Evolutionary conservation across 1,140 invertebrate species (phyloP).

Genomic region (Subanguina moxae): DNA sequence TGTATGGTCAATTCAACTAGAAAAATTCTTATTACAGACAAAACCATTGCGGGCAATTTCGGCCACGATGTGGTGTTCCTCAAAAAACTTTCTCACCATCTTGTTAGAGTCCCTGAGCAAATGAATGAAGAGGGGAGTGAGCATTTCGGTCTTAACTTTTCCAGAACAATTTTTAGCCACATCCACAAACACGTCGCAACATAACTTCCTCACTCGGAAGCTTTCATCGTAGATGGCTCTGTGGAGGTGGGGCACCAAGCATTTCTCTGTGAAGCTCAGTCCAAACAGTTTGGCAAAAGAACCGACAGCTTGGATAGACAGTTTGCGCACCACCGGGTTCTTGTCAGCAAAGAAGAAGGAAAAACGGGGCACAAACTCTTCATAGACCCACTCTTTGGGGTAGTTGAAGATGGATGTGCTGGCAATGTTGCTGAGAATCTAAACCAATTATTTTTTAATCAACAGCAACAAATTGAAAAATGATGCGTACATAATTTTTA

Average conservation of each 20-base stretch:
- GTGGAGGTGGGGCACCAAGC: constrained; percentile 21
- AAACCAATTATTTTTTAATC: neutral
- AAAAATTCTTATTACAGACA: too few relatives aligned
- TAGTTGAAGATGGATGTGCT: constrained; percentile 19
- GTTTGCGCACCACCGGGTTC: constrained; percentile 4
- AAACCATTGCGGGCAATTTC: too few relatives aligned
- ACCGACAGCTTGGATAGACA: constrained; percentile 9
- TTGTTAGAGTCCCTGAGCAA: constrained; percentile 18
- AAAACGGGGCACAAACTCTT: constrained; percentile 25
- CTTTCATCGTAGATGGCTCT: constrained; percentile 10
- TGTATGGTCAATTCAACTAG: too few relatives aligned
- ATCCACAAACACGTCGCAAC: constrained; percentile 30
- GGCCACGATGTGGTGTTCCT: too few relatives aligned
- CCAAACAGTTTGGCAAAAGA: constrained; percentile 20
- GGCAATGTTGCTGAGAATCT: constrained; percentile 16
- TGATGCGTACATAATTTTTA: too few relatives aligned
- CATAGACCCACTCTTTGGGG: constrained; percentile 28
- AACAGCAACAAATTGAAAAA: neutral
- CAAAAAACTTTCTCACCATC: too few relatives aligned
- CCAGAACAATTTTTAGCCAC: constrained; percentile 20
- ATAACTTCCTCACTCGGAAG: constrained; percentile 31
- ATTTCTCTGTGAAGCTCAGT: constrained; percentile 25
- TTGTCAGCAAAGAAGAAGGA: constrained; percentile 17
- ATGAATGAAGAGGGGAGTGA: constrained; percentile 23
- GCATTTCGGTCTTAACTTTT: neutral